Evolutionary conservation across 2,888 invertebrate species (phyloP), one percentile per base, ranked within the genome.

Genomic region (Troides oblongomaculatus): DNA sequence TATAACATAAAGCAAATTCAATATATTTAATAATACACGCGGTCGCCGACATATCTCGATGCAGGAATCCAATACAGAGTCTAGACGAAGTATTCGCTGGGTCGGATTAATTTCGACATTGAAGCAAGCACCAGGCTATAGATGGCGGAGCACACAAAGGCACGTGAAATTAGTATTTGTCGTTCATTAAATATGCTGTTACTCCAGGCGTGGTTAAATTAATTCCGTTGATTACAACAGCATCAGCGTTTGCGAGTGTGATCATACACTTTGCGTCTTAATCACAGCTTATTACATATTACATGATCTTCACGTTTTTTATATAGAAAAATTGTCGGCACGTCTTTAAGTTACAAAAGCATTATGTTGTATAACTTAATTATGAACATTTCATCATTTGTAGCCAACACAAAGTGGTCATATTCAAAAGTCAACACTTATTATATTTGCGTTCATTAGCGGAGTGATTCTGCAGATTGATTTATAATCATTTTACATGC

Each of bases 151-250:
- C 69, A 74, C 77, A 85, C 86, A 87, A 86, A 86, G 86, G 85
- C 81, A 83, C 79, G 78, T 77, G 83, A 84, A 84, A 87, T 86
- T 87, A 84, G 82, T 83, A 79, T 85, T 84, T 84, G 84, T 83
- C 83, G 84, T 83, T 82, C 81, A 84, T 82, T 85, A 82, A 46
- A 77, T 78, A 81, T 80, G 76, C 77, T 78, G 79, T 67, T 67
- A 58, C 64, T 36, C 61, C 60, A 56, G 60, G 46, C 53, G 50
- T 21, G 66, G 59, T 70, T 64, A 70, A 60, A 70, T 70, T 70
- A 66, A 66, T 70, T 66, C 53, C 78, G 76, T 72, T 77, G 78
- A 82, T 74, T 75, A 81, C 63, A 39, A 39, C 62, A 43, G 39
- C 46, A 58, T 63, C 36, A 21, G 36, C 63, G 58, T 4, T 70